Conservation (phyloP, 2,797 vertebrate genomes). For the Staurois parvus region DNA sequence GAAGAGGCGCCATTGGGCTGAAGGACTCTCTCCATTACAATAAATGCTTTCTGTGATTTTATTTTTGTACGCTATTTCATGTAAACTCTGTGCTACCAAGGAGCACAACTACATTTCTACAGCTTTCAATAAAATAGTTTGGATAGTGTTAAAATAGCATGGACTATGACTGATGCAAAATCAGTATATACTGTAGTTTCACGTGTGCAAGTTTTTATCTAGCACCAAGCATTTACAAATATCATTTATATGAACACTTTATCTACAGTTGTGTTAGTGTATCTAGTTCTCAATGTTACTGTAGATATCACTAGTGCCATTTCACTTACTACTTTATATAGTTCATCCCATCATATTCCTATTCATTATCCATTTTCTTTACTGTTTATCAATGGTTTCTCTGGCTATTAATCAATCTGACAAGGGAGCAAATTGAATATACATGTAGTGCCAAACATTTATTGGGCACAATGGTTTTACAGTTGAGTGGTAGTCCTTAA, state of each 20-base stretch:
- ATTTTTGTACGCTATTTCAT: slow-evolving; percentile 57
- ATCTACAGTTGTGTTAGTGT: slow-evolving; percentile 21
- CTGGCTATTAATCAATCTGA: slow-evolving; percentile 16
- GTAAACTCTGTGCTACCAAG: slow-evolving; percentile 38
- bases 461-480: slow-evolving; percentile 12
- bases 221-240: slow-evolving; percentile 26
- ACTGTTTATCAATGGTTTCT: not conserved
- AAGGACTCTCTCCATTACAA: slow-evolving; percentile 65
- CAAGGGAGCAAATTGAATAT: not conserved
- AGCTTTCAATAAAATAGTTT: slow-evolving; percentile 13
- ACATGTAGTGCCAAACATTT: not conserved
- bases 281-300: slow-evolving; percentile 36
- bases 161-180: slow-evolving; percentile 13
- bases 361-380: not conserved
- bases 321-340: slow-evolving; percentile 17
- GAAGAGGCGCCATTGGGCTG: slow-evolving; percentile 64
- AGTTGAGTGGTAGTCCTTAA: not conserved
- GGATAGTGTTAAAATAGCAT: slow-evolving; percentile 31
- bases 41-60: slow-evolving; percentile 59
- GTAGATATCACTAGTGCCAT: slow-evolving; percentile 15
- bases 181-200: slow-evolving; percentile 26
- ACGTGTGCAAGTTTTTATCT: slow-evolving; percentile 26
- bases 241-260: slow-evolving; percentile 17
- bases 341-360: not conserved
- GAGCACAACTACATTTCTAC: slow-evolving; percentile 28